Percentiles rank a stretch among this genome's conserved stretches.
Conservation (phyloP, 2,888 invertebrate genomes). For the Cosmorhoe ocellata region DNA sequence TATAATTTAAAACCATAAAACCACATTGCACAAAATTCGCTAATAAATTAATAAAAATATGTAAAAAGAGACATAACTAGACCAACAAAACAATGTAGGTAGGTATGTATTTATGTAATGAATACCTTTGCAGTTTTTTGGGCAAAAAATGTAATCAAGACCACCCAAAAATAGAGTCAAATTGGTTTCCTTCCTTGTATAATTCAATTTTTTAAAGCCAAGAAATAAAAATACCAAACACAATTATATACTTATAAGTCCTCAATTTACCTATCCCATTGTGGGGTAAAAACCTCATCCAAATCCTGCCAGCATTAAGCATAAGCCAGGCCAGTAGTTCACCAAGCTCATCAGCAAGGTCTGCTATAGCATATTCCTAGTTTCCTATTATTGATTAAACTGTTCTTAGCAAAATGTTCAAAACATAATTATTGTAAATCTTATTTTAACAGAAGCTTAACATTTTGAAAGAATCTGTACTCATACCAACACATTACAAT, state of each 20-base stretch:
- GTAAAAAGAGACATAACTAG: constrained; percentile 45
- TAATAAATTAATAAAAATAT: constrained; percentile 56
- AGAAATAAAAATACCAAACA: too few species aligned
- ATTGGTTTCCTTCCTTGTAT: background rate
- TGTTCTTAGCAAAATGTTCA: too few species aligned
- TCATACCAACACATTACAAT: constrained; percentile 28
- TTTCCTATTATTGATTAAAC: too few species aligned
- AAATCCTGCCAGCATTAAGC: too few species aligned
- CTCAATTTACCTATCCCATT: too few species aligned
- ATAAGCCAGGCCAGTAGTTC: too few species aligned
- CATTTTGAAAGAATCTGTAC: constrained; percentile 10
- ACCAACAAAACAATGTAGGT: constrained; percentile 45
- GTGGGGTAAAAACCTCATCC: too few species aligned
- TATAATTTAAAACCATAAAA: constrained; percentile 19
- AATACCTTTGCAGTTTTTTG: constrained; percentile 39
- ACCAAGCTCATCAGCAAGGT: too few species aligned
- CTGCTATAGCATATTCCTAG: too few species aligned
- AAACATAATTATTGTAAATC: background rate
- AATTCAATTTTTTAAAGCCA: too few species aligned
- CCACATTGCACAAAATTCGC: constrained; percentile 32
- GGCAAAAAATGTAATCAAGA: constrained; percentile 42
- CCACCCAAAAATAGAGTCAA: constrained; percentile 47
- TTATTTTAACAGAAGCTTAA: constrained; percentile 10
- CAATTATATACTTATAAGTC: too few species aligned
- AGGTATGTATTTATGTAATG: background rate